Percentiles rank a stretch among this genome's conserved stretches.
Conservation (phyloP, 2,113 vertebrate genomes). For the Onychorhynchus coronatus region DNA sequence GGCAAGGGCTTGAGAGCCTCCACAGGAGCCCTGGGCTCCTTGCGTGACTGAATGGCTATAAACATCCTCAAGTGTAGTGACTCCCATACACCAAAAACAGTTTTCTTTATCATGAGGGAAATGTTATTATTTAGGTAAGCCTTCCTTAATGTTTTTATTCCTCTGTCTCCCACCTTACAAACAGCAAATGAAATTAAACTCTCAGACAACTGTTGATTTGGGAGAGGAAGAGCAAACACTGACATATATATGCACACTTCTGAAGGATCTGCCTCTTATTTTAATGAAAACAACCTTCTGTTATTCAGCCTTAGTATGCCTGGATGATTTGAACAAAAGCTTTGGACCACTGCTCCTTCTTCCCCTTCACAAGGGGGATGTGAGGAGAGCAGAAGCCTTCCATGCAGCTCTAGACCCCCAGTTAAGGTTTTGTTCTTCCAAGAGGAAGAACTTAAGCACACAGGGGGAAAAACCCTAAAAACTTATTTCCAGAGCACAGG, state of each 20-base stretch:
- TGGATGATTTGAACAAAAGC: not conserved
- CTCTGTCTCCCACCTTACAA: conserved; percentile 29
- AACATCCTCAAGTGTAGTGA: not conserved
- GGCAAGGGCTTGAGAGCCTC: not conserved
- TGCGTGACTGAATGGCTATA: not conserved
- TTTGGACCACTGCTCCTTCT: not conserved
- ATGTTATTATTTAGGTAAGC: not conserved
- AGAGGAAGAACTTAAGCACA: not conserved
- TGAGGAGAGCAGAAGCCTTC: not conserved
- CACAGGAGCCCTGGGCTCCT: not conserved
- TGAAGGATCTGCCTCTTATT: not conserved
- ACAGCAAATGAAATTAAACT: conserved; percentile 11
- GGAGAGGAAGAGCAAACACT: conserved; percentile 10
- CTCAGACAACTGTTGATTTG: not conserved
- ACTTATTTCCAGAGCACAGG: not conserved
- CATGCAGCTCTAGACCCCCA: not conserved
- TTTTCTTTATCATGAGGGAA: not conserved
- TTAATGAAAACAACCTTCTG: not conserved
- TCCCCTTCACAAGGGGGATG: not conserved
- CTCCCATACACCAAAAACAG: not conserved
- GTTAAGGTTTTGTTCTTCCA: not conserved
- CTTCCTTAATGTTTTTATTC: conserved; percentile 15
- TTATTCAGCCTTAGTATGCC: not conserved
- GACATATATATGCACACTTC: not conserved
- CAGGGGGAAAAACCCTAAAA: not conserved